phyloP scores from a whole-genome alignment of 2,113 vertebrate species.

The Protobothrops flavoviridis region DNA sequence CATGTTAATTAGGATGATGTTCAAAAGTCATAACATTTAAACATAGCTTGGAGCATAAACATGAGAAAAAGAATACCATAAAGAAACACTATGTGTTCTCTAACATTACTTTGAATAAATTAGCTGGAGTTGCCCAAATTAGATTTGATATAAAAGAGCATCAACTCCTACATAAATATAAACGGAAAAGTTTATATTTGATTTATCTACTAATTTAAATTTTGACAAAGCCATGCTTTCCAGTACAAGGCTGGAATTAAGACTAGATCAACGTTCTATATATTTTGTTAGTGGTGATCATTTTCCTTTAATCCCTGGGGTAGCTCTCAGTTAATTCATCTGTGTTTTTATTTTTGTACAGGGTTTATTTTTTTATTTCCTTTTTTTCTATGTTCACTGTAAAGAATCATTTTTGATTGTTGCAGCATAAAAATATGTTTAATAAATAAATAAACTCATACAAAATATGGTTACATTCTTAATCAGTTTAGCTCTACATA shows the following conservation, averaged over 20 bases:
- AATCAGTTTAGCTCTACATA: conserved; percentile 57
- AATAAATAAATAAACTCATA: conserved; percentile 25
- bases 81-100: not conserved
- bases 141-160: conserved; percentile 10
- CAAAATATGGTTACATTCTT: conserved; percentile 32
- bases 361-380: not conserved
- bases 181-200: conserved; percentile 31
- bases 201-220: conserved; percentile 11
- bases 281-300: conserved; percentile 6
- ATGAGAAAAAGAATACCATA: not conserved
- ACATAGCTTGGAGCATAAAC: not conserved
- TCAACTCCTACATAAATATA: conserved; percentile 20
- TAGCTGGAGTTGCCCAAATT: not conserved
- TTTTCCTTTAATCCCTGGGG: not conserved
- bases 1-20: not conserved
- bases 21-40: not conserved
- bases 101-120: not conserved
- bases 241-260: conserved; percentile 8
- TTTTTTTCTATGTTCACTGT: not conserved
- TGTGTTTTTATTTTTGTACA: not conserved
- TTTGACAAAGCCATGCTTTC: conserved; percentile 20
- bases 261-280: conserved; percentile 2
- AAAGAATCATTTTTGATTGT: not conserved
- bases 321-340: conserved; percentile 40
- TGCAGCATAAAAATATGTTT: not conserved